Percentiles rank a stretch among this genome's conserved stretches.
These are phyloP conservation scores for Alethe castanea DNA, from an alignment of 2,113 vertebrate genomes.

Conservation along the genomic window DNA sequence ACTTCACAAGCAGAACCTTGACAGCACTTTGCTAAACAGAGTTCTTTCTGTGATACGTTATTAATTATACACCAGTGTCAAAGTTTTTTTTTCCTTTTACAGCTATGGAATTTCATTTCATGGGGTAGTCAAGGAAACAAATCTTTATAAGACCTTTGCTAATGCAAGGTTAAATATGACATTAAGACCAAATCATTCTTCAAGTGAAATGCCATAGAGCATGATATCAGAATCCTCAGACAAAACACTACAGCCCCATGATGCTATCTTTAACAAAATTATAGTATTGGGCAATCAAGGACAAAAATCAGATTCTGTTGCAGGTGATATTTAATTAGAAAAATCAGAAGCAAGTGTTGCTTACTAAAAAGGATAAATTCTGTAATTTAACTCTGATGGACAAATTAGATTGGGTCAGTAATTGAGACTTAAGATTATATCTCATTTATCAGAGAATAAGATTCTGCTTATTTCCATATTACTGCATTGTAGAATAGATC, in stretches of 20 bases:
- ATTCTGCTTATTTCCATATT: neutral
- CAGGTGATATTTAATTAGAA: neutral
- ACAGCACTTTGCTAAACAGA: neutral
- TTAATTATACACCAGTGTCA: constrained; percentile 4
- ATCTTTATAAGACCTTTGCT: constrained; percentile 5
- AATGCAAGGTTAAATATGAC: neutral
- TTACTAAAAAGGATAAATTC: neutral
- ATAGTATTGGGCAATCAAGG: neutral
- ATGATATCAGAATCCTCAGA: neutral
- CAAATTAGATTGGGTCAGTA: neutral
- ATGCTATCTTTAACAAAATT: neutral
- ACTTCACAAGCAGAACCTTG: neutral
- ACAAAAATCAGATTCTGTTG: neutral
- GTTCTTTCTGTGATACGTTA: neutral
- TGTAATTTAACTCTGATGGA: neutral
- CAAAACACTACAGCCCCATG: neutral
- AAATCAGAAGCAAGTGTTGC: neutral
- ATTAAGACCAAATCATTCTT: constrained; percentile 4
- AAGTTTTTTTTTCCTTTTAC: neutral
- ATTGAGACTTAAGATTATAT: neutral
- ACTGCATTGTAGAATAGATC: neutral
- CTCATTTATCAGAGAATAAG: neutral
- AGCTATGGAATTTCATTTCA: neutral
- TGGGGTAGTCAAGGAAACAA: constrained; percentile 28
- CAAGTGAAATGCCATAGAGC: neutral